phyloP scores from a whole-genome alignment of 2,888 invertebrate genomes.

The Yponomeuta sedellus region DNA sequence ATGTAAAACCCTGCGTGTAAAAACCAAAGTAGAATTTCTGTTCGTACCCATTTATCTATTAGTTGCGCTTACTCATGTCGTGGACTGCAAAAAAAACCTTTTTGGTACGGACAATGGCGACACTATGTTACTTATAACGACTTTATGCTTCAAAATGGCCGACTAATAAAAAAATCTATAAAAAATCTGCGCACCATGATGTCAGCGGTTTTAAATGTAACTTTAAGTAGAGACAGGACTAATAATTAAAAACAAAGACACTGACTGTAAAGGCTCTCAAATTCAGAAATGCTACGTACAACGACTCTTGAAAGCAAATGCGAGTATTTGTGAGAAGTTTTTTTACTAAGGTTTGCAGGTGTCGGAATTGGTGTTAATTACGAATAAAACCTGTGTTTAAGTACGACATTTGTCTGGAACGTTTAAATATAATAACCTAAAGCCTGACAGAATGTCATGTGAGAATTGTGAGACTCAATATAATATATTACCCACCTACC shows the following conservation, averaged over 20 bases:
- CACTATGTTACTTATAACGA: conserved; percentile 34
- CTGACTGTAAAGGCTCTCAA: no score
- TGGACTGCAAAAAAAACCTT: conserved; percentile 31
- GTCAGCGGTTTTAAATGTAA: not conserved
- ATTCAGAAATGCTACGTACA: not conserved
- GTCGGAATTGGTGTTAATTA: not conserved
- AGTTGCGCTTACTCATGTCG: conserved; percentile 60
- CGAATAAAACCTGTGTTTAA: not conserved
- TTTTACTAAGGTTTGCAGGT: not conserved
- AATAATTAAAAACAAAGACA: no score
- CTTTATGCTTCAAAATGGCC: conserved; percentile 23
- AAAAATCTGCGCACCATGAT: not conserved
- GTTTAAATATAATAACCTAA: not conserved
- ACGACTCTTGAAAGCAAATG: not conserved
- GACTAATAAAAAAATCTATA: not conserved
- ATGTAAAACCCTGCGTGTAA: no score
- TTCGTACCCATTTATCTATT: conserved; percentile 14
- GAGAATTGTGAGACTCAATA: not conserved
- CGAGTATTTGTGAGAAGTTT: not conserved
- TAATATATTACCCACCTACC: no score
- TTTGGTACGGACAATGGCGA: conserved; percentile 53
- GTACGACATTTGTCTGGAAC: not conserved
- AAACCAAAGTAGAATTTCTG: not conserved
- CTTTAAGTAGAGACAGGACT: not conserved
- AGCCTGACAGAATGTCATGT: not conserved